Percentiles rank a stretch among this genome's conserved stretches.
Evolutionary conservation across 2,113 vertebrate species (phyloP).

Genomic region (Cyprinus carpio): DNA sequence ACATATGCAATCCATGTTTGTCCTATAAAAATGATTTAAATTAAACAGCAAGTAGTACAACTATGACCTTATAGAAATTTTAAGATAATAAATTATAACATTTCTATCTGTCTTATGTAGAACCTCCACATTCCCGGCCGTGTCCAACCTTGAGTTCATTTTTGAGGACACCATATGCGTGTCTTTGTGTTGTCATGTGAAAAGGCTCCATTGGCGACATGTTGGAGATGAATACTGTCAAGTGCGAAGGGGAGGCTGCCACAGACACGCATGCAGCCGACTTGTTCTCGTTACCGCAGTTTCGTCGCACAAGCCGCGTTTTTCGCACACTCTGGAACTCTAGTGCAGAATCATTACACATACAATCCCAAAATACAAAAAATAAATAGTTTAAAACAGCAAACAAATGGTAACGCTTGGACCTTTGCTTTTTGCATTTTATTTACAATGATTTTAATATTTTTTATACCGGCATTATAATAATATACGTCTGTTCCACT

Average conservation of each 20-base stretch:
- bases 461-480: neutral
- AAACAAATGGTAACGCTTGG: neutral
- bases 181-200: slow-evolving; percentile 99
- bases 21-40: too few species aligned
- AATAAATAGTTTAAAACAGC: neutral
- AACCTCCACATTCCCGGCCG: slow-evolving; percentile 95
- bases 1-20: too few species aligned
- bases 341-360: neutral
- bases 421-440: neutral
- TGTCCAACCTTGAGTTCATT: slow-evolving; percentile 98
- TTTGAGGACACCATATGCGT: slow-evolving; percentile 95
- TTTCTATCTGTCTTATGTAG: slow-evolving; percentile 64
- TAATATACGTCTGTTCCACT: neutral
- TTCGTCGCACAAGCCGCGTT: slow-evolving; percentile 60
- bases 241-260: slow-evolving; percentile 96
- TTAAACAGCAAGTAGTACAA: too few species aligned
- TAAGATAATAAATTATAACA: neutral
- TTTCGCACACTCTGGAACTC: neutral
- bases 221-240: slow-evolving; percentile 98
- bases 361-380: too few species aligned
- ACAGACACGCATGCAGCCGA: slow-evolving; percentile 95
- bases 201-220: slow-evolving; percentile 99
- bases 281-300: slow-evolving; percentile 97
- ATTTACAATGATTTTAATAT: neutral
- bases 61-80: too few species aligned